Base-by-base conservation (phyloP, 2,113 vertebrate genomes). In the Ciconia stormi region DNA sequence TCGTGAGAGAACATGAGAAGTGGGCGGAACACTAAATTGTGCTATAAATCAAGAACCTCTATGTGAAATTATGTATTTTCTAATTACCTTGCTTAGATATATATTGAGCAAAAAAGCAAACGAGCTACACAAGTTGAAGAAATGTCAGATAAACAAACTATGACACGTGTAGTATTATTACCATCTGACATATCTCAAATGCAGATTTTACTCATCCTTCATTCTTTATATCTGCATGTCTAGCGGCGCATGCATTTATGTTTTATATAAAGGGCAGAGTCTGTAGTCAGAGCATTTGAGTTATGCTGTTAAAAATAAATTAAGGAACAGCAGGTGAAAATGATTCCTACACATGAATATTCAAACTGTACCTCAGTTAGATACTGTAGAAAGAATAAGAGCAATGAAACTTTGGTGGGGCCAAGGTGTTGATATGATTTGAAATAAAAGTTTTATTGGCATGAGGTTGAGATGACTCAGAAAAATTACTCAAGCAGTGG, bases 251-350 rank as follows among this genome's bases (percentile, higher is more conserved):
- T 83, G 56, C 66, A 73, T 95, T 89, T 94, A 82, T 94, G 83
- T 85, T 97, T 94, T 79, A 93, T 87, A 61, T 62, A 95, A 95
- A 97, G 95, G 84, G 42, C 86, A 90, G 85, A 78, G 81, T 76
- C 87, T 88, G 52, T 79, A 96, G 83, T 96, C 91, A 93, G 61
- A 93, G 80, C 23, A 11, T 93, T 90, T 95, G 81, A 94, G 89
- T 85, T 91, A 67, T 89, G 72, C 67, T 93, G 87, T 88, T 95
- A 96, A 96, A 96, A 96, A 95, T 96, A 96, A 97, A 94, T 94
- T 94, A 87, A 80, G 82, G 91, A 95, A 94, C 91, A 95, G 93
- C 96, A 90, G 74, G 62, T 94, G 95, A 88, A 95, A 88, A 82
- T 93, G 53, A 82, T 93, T 96, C 77, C 72, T 94, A 58, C n/a